phyloP scores from a whole-genome alignment of 2,113 vertebrate species.

The Verasper variegatus region DNA sequence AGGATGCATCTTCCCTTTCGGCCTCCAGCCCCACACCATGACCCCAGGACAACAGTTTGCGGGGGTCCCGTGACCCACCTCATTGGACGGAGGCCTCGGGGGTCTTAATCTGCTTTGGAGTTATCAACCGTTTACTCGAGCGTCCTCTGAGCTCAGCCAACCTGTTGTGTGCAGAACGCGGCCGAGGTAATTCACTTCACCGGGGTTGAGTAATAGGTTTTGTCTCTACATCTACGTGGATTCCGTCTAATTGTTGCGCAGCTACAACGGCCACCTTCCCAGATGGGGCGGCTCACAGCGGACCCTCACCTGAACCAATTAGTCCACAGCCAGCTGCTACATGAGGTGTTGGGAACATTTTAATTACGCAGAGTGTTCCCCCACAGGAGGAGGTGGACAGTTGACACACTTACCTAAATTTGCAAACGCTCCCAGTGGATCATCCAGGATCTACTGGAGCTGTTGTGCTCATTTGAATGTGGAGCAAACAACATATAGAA shows the following conservation, averaged over 20 bases:
- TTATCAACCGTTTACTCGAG: slow-evolving; percentile 36
- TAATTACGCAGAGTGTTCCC: slow-evolving; percentile 57
- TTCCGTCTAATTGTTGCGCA: slow-evolving; percentile 56
- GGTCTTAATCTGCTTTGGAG: slow-evolving; percentile 56
- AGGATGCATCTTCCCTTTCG: not conserved
- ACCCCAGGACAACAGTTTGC: slow-evolving; percentile 34
- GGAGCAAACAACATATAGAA: slow-evolving; percentile 25
- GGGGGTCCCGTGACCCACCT: slow-evolving; percentile 29
- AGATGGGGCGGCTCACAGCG: slow-evolving; percentile 30
- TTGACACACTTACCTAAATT: slow-evolving; percentile 51
- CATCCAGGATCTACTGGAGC: not conserved
- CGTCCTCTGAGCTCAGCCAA: slow-evolving; percentile 16
- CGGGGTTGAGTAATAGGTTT: slow-evolving; percentile 43
- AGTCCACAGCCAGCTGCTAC: slow-evolving; percentile 67
- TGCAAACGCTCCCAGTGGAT: slow-evolving; percentile 29
- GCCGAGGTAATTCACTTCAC: slow-evolving; percentile 49
- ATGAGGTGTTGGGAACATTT: slow-evolving; percentile 58
- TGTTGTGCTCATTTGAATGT: slow-evolving; percentile 20
- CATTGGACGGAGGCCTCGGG: slow-evolving; percentile 4
- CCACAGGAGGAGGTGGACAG: slow-evolving; percentile 28
- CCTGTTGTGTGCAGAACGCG: slow-evolving; percentile 41
- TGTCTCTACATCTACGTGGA: slow-evolving; percentile 50
- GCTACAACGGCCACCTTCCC: slow-evolving; percentile 46
- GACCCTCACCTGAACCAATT: slow-evolving; percentile 73
- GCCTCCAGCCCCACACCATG: not conserved